Conservation (phyloP, 2,113 vertebrate genomes). For the Chamaea fasciata region DNA sequence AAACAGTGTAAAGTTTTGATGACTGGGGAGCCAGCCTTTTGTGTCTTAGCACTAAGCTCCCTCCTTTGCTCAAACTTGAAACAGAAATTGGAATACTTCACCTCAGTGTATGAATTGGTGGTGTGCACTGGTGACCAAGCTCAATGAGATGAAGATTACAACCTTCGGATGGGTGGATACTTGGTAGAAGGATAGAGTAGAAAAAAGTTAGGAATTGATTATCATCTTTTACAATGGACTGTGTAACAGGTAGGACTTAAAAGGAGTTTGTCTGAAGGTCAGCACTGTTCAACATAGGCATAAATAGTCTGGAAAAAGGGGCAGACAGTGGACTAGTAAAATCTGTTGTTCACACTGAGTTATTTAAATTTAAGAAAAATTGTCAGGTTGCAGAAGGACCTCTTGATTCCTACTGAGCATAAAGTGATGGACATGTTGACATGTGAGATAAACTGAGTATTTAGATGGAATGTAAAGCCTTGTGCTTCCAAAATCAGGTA, state of each 20-base stretch:
- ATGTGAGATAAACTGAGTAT: neutral
- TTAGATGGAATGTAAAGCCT: neutral
- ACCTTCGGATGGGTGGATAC: neutral
- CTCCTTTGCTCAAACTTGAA: neutral
- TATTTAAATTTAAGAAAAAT: neutral
- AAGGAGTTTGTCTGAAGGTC: neutral
- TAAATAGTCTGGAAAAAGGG: neutral
- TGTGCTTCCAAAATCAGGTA: neutral
- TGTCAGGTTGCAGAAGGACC: neutral
- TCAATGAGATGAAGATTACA: neutral
- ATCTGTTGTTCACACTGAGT: neutral
- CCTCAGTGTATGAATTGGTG: neutral
- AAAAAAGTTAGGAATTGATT: neutral
- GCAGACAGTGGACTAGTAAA: fast-evolving
- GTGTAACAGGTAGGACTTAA: neutral
- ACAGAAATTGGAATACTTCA: neutral
- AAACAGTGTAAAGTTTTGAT: neutral
- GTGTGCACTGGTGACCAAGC: neutral
- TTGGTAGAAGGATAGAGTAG: neutral
- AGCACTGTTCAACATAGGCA: neutral
- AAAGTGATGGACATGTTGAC: neutral
- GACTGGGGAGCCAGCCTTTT: neutral
- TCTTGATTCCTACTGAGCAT: neutral
- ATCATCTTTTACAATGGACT: neutral
- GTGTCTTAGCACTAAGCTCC: neutral